Evolutionary conservation across 2,888 invertebrate genomes (phyloP).

Genomic region (Archips crataeganus): DNA sequence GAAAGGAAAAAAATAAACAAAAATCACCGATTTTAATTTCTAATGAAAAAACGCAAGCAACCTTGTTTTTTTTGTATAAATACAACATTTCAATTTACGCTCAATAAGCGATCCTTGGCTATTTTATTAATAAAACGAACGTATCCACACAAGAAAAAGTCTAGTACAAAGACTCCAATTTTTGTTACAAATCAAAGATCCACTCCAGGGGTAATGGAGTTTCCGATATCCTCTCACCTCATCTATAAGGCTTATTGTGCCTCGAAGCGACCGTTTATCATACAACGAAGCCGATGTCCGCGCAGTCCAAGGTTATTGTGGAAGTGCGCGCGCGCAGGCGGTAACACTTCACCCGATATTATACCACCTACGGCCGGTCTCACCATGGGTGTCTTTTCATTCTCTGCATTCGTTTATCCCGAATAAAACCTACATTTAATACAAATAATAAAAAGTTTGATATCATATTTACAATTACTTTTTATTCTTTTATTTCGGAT

Average conservation of each 20-base stretch:
- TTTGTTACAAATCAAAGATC: not conserved
- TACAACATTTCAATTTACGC: too few species aligned
- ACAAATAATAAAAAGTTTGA: not conserved
- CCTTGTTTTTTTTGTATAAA: too few species aligned
- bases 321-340: constrained; percentile 60
- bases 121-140: not conserved
- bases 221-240: constrained; percentile 31
- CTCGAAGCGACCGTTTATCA: constrained; percentile 32
- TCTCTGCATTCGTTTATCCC: constrained; percentile 22
- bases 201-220: constrained; percentile 21
- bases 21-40: too few species aligned
- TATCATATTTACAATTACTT: constrained; percentile 3
- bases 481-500: not conserved
- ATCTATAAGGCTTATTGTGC: constrained; percentile 35
- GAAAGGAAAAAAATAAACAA: too few species aligned
- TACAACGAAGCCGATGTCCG: constrained; percentile 44
- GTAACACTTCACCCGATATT: constrained; percentile 59
- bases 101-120: too few species aligned
- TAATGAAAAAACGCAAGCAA: too few species aligned
- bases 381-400: constrained; percentile 45
- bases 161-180: not conserved
- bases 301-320: constrained; percentile 66
- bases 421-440: constrained; percentile 8
- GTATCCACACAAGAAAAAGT: not conserved
- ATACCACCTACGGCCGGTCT: constrained; percentile 65